These are phyloP conservation scores for Anolis sagrei DNA, from an alignment of 2,113 vertebrate genomes.

Conservation along the genomic window DNA sequence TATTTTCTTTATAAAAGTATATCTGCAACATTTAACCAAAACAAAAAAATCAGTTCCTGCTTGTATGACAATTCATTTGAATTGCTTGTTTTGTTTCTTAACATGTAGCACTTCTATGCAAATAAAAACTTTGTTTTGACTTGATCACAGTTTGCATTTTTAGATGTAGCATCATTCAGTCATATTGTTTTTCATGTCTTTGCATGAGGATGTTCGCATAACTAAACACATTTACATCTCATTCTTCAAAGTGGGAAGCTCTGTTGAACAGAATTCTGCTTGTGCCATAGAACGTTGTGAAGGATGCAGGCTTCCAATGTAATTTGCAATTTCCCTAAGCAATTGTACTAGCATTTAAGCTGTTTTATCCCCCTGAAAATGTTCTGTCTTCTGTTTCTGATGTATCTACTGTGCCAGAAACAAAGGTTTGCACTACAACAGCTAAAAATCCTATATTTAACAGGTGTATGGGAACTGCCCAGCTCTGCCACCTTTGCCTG, in stretches of 20 bases:
- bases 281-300: conserved; percentile 8
- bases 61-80: conserved; percentile 41
- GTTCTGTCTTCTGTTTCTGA: neutral
- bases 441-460: neutral
- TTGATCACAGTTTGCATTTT: conserved; percentile 37
- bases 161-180: conserved; percentile 37
- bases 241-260: conserved; percentile 21
- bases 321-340: neutral
- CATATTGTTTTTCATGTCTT: conserved; percentile 41
- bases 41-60: conserved; percentile 18
- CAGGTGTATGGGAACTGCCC: neutral
- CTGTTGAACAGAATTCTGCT: neutral
- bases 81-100: conserved; percentile 33
- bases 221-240: conserved; percentile 38
- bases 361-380: neutral
- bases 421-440: neutral
- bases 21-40: neutral
- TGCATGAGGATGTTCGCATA: conserved; percentile 36
- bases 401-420: neutral
- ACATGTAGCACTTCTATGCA: conserved; percentile 37
- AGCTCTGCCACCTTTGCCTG: neutral
- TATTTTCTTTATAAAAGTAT: neutral
- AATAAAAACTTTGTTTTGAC: conserved; percentile 39
- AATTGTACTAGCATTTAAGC: neutral
- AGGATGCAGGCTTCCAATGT: conserved; percentile 4